Evolutionary conservation across 2,888 invertebrate genomes (phyloP).

Genomic region (Noctua janthina): DNA sequence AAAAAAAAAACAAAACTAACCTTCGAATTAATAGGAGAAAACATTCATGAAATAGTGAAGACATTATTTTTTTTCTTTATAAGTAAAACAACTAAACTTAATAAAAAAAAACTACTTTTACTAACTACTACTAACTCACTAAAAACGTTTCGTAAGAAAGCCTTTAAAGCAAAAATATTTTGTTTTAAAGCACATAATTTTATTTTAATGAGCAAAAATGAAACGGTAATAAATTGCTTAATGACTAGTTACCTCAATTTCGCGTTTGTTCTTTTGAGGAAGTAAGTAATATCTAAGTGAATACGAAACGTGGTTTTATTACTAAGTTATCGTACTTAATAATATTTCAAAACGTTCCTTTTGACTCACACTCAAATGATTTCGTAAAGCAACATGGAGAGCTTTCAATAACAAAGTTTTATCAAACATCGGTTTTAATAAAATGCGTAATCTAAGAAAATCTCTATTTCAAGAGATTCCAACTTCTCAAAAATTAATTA

Average conservation of each 20-base stretch:
- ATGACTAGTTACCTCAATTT: conserved; percentile 24
- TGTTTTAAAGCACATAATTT: conserved; percentile 27
- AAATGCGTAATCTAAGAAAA: background rate
- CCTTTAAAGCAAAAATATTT: conserved; percentile 4
- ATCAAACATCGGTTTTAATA: background rate
- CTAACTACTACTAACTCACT: background rate
- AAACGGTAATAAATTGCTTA: conserved; percentile 29
- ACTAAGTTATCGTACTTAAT: background rate
- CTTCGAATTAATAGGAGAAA: background rate
- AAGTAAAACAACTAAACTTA: background rate
- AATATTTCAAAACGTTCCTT: background rate
- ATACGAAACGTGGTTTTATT: conserved; percentile 25
- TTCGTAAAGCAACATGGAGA: background rate
- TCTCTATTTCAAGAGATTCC: background rate
- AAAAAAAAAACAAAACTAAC: background rate
- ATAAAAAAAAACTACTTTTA: background rate
- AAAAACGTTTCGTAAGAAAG: background rate
- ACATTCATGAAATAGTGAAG: background rate
- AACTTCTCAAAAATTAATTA: background rate
- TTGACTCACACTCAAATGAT: background rate
- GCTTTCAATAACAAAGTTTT: background rate
- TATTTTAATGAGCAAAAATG: conserved; percentile 21
- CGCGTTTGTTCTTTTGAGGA: conserved; percentile 41
- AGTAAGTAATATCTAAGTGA: conserved; percentile 31
- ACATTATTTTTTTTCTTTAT: background rate